Conservation (phyloP, 2,797 vertebrate genomes). For the Pachyuromys duprasi region DNA sequence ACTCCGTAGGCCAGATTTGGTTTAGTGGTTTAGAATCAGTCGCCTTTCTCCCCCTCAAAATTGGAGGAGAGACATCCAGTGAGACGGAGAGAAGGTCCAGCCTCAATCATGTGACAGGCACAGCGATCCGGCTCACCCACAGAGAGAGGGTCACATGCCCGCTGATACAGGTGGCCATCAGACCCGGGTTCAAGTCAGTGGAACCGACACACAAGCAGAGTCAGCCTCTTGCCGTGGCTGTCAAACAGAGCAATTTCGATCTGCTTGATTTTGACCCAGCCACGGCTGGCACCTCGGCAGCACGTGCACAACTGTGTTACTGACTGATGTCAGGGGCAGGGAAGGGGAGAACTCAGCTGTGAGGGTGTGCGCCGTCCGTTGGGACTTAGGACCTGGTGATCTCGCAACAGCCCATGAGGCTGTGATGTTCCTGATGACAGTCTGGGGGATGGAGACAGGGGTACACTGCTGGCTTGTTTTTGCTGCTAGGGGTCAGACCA, state of each 20-base stretch:
- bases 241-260: not conserved
- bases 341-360: not conserved
- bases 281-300: not conserved
- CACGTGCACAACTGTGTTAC: not conserved
- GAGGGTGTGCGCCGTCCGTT: not conserved
- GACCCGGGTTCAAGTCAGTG: not conserved
- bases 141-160: not conserved
- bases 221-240: not conserved
- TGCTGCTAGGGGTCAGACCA: not conserved
- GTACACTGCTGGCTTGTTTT: not conserved
- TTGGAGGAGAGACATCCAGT: not conserved
- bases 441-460: accelerated
- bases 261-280: not conserved
- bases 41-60: not conserved
- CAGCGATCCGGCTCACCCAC: not conserved
- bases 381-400: not conserved
- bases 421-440: not conserved
- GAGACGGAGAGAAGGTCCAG: not conserved
- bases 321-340: not conserved
- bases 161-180: not conserved
- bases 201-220: not conserved
- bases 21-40: slow-evolving; percentile 51
- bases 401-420: not conserved
- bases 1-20: slow-evolving; percentile 10
- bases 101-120: accelerated